phyloP scores from a whole-genome alignment of 1,140 invertebrate species.

The Zaprionus tsacasi region DNA sequence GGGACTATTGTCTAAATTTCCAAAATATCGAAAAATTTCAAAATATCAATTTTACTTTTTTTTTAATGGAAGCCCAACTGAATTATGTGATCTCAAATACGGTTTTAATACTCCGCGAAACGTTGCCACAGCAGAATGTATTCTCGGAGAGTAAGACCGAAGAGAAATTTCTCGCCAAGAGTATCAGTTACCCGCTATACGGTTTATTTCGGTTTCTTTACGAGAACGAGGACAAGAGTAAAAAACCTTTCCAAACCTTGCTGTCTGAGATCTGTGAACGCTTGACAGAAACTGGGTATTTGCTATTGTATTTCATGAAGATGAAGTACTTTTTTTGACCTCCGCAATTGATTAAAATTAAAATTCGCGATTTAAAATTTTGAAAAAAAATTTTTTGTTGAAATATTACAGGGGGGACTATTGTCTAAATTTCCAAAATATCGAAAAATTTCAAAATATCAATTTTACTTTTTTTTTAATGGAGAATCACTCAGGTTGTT shows the following conservation, averaged over 20 bases:
- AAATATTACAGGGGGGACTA: too few species aligned
- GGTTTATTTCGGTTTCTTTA: constrained; percentile 90
- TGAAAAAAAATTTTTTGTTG: too few species aligned
- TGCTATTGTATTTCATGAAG: constrained; percentile 94
- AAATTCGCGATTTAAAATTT: too few species aligned
- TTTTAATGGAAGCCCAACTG: constrained; percentile 76
- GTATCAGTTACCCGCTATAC: constrained; percentile 92
- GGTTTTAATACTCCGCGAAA: constrained; percentile 75
- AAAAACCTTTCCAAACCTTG: constrained; percentile 90
- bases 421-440: too few species aligned
- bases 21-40: too few species aligned
- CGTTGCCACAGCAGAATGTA: constrained; percentile 73
- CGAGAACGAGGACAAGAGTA: constrained; percentile 91
- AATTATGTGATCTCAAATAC: constrained; percentile 82
- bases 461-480: too few species aligned
- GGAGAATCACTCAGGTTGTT: too few species aligned
- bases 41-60: too few species aligned
- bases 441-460: too few species aligned
- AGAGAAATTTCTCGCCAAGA: constrained; percentile 87
- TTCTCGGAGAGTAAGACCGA: constrained; percentile 85
- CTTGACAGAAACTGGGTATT: constrained; percentile 91
- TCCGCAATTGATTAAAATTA: too few species aligned
- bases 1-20: too few species aligned
- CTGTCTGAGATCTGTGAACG: constrained; percentile 87
- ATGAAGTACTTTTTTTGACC: too few species aligned